phyloP scores from a whole-genome alignment of 2,113 vertebrate genomes.

The Danionella cerebrum region DNA sequence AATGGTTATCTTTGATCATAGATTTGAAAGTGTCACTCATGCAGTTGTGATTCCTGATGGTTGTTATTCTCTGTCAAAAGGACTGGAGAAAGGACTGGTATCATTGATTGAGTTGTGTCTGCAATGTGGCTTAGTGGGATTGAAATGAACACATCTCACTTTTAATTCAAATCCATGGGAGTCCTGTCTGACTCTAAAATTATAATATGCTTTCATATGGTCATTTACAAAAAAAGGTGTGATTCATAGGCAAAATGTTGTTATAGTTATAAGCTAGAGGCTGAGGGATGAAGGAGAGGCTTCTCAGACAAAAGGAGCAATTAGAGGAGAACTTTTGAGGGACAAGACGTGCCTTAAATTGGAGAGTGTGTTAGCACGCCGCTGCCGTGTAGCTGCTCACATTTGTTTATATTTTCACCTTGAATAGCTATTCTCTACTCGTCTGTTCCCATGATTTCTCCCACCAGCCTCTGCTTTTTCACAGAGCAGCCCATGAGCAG shows the following conservation, averaged over 20 bases:
- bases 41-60: slow-evolving; percentile 2
- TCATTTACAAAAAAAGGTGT: neutral
- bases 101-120: neutral
- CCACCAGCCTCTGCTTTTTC: neutral
- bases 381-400: neutral
- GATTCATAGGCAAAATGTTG: slow-evolving; percentile 18
- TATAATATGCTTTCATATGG: neutral
- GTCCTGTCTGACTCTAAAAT: slow-evolving; percentile 19
- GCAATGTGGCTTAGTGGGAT: neutral
- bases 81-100: neutral
- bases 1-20: neutral
- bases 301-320: slow-evolving; percentile 47
- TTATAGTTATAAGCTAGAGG: neutral
- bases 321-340: slow-evolving; percentile 43
- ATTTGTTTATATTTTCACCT: slow-evolving; percentile 43
- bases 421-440: slow-evolving; percentile 5
- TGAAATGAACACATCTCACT: neutral
- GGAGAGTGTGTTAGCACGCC: slow-evolving; percentile 17
- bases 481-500: neutral
- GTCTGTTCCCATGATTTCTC: no score
- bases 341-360: slow-evolving; percentile 38
- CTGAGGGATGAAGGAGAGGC: slow-evolving; percentile 3
- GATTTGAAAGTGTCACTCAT: slow-evolving; percentile 3
- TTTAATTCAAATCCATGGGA: neutral
- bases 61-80: slow-evolving; percentile 20